Conservation (phyloP, 2,888 invertebrate genomes). For the Phaedon cochleariae region DNA sequence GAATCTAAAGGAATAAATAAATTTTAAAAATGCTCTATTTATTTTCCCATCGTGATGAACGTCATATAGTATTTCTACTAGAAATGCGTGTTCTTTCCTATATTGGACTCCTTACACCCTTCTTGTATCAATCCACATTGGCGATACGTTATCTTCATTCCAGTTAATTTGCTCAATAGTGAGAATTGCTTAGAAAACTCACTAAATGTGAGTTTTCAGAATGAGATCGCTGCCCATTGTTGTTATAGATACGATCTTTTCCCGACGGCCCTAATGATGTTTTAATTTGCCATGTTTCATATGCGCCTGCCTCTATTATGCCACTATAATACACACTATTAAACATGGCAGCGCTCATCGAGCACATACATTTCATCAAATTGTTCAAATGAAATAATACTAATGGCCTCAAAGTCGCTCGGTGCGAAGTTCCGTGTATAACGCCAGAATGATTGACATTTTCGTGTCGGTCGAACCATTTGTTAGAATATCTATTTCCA, state of each 20-base stretch:
- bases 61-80: too few relatives aligned
- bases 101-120: too few relatives aligned
- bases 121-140: too few relatives aligned
- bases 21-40: too few relatives aligned
- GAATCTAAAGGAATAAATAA: too few relatives aligned
- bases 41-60: too few relatives aligned
- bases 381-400: neutral
- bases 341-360: neutral
- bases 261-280: constrained; percentile 45
- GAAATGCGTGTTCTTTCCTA: too few relatives aligned
- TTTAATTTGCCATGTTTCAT: constrained; percentile 46
- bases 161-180: too few relatives aligned
- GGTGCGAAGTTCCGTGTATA: neutral
- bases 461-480: neutral
- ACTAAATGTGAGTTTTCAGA: too few relatives aligned
- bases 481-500: neutral
- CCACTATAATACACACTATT: neutral
- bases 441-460: neutral
- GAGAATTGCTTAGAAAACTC: too few relatives aligned
- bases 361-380: neutral
- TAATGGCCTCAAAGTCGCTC: neutral
- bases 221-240: constrained; percentile 20
- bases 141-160: too few relatives aligned
- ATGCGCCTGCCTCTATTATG: neutral
- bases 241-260: constrained; percentile 42